Base-by-base conservation (phyloP, 2,797 vertebrate species). In the Leuciscus waleckii region DNA sequence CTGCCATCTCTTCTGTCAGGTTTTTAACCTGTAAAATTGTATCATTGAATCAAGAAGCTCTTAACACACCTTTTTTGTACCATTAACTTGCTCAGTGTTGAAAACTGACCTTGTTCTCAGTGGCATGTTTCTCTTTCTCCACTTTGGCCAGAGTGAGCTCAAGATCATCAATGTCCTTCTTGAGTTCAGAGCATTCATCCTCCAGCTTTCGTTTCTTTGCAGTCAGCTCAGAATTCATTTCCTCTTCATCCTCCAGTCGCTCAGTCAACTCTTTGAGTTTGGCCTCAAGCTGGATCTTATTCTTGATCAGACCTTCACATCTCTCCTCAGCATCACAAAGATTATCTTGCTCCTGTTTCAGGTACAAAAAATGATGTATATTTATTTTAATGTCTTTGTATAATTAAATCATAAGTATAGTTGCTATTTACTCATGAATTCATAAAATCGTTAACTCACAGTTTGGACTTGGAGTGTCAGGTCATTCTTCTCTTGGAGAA, bases 301-400 rank as follows among this genome's bases (percentile, higher is more conserved):
- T 97, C 88, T 97, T 98, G 90, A 98, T 98, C 73, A 98, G 90
- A 88, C 97, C 97, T 86, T 98, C 97, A 2, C 97, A 97, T 70
- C 97, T 95, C 74, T 97, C 97, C 69, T 97, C 97, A 0, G 96
- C 95, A 81, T 97, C 97, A 3, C 89, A 70, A 16, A 97, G 93
- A 88, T 95, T 97, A 82, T 97, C 96, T 94, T 96, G 96, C 88
- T 97, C 92, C 94, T 94, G 7, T 73, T 96, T n/a, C 77, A 67
- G 77, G 39, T 41, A 9, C 39, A 41, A 41, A 41, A 41, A 9
- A 9, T 41, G 0, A 9, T 41, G 39, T 41, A 9, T 41, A 41
- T 41, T 41, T 41, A 41, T 41, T 41, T 41, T 9, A 41, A 41
- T 41, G 39, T 41, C 7, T 9, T 35, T 35, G 35, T 35, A 35